Conservation (phyloP, 92 coral and sea anemone genomes). For the Nematostella vectensis region DNA sequence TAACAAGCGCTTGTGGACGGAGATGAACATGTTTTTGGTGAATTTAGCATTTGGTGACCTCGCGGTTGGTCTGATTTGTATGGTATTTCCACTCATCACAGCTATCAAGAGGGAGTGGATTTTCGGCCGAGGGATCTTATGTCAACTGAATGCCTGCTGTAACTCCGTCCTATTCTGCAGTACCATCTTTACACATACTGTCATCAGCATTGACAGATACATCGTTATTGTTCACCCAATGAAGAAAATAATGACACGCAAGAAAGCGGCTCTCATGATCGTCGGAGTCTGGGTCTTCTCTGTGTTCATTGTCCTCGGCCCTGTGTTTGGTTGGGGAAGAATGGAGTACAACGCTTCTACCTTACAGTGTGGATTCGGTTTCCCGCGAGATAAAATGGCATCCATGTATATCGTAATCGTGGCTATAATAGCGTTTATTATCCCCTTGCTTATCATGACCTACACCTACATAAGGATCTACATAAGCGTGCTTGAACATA, state of each 20-base stretch:
- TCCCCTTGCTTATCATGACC: slow-evolving; percentile 58
- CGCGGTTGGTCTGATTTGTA: slow-evolving; percentile 58
- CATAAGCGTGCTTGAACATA: slow-evolving; percentile 40
- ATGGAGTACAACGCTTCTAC: slow-evolving; percentile 62
- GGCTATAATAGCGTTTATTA: slow-evolving; percentile 45
- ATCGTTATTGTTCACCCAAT: slow-evolving; percentile 72
- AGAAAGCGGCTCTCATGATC: slow-evolving; percentile 46
- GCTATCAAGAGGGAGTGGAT: slow-evolving; percentile 46
- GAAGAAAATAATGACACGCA: slow-evolving; percentile 58
- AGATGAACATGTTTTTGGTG: slow-evolving; percentile 67
- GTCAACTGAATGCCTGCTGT: slow-evolving; percentile 56
- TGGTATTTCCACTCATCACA: slow-evolving; percentile 57
- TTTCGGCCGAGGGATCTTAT: slow-evolving; percentile 38
- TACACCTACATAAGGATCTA: slow-evolving; percentile 48
- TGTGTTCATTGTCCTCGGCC: slow-evolving; percentile 48
- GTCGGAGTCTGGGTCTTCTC: slow-evolving; percentile 58
- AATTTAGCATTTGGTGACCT: slow-evolving; percentile 70
- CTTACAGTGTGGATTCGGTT: slow-evolving; percentile 71
- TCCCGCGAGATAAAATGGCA: slow-evolving; percentile 48
- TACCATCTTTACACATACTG: slow-evolving; percentile 73
- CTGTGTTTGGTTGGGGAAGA: slow-evolving; percentile 75
- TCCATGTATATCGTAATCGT: slow-evolving; percentile 45
- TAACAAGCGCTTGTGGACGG: slow-evolving; percentile 76
- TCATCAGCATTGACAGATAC: slow-evolving; percentile 68
- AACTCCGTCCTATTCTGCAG: slow-evolving; percentile 62